phyloP scores from a whole-genome alignment of 2,888 invertebrate species.

The Acrobasis repandana region DNA sequence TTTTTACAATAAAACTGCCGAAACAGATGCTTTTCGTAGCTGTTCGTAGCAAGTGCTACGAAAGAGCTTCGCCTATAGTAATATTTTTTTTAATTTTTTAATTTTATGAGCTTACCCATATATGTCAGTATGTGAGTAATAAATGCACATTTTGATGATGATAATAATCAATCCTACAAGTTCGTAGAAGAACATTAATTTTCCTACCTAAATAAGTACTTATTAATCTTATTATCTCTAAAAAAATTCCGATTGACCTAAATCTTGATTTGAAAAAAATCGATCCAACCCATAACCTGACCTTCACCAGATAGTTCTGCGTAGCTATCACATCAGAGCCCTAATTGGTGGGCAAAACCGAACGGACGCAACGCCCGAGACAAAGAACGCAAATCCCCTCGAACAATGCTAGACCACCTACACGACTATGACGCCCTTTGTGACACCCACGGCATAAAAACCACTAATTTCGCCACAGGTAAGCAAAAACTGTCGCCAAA shows the following conservation, averaged over 20 bases:
- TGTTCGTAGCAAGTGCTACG: too few relatives aligned
- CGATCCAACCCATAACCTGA: constrained; percentile 1
- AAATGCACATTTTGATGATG: too few relatives aligned
- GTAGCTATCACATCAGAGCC: constrained; percentile 23
- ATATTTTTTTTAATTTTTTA: too few relatives aligned
- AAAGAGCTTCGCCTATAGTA: too few relatives aligned
- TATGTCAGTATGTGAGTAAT: too few relatives aligned
- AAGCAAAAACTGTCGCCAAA: constrained; percentile 45
- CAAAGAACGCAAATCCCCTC: constrained; percentile 29
- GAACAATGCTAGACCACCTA: constrained; percentile 38
- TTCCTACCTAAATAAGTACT: too few relatives aligned
- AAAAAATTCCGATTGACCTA: neutral
- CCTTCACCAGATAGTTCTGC: neutral
- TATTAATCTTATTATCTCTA: too few relatives aligned
- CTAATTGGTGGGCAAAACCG: neutral
- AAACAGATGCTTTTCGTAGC: too few relatives aligned
- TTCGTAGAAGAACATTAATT: too few relatives aligned
- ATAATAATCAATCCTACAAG: too few relatives aligned
- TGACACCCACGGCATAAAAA: constrained; percentile 36
- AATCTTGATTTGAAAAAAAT: constrained; percentile 8
- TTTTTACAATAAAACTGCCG: too few relatives aligned
- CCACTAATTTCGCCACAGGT: constrained; percentile 37
- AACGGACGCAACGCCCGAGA: neutral
- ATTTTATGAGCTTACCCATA: too few relatives aligned
- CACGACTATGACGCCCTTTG: constrained; percentile 35